These are phyloP conservation scores for Epizoanthus stellaris DNA, from an alignment of 92 coral and sea anemone genomes.

Conservation along the genomic window DNA sequence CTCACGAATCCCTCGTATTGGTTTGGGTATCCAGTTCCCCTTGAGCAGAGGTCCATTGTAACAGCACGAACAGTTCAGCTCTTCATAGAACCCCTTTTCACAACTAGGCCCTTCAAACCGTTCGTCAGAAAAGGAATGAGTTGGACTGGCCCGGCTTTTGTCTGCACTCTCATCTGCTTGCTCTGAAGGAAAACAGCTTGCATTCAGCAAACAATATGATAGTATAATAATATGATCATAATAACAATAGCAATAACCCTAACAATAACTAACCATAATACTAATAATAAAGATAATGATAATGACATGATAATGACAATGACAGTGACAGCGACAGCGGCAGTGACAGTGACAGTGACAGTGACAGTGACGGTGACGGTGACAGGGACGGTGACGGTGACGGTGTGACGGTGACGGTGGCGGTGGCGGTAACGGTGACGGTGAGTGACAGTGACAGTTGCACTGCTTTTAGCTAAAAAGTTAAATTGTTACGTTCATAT, in stretches of 20 bases:
- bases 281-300: not conserved
- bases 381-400: too few relatives aligned
- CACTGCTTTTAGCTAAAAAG: too few relatives aligned
- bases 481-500: too few relatives aligned
- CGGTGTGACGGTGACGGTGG: too few relatives aligned
- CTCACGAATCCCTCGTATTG: not conserved
- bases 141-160: not conserved
- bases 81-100: conserved; percentile 18
- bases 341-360: too few relatives aligned
- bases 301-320: too few relatives aligned
- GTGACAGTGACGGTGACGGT: too few relatives aligned
- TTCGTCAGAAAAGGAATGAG: not conserved
- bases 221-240: not conserved
- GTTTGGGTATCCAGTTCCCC: not conserved
- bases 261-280: not conserved
- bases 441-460: too few relatives aligned
- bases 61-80: not conserved
- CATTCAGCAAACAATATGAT: not conserved
- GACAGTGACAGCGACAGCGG: too few relatives aligned
- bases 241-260: not conserved
- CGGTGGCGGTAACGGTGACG: too few relatives aligned
- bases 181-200: not conserved
- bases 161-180: not conserved
- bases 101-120: not conserved
- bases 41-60: not conserved